phyloP scores from a whole-genome alignment of 30 jellyfish, hydroid and myxozoan genomes.

The Aurelia sp. region DNA sequence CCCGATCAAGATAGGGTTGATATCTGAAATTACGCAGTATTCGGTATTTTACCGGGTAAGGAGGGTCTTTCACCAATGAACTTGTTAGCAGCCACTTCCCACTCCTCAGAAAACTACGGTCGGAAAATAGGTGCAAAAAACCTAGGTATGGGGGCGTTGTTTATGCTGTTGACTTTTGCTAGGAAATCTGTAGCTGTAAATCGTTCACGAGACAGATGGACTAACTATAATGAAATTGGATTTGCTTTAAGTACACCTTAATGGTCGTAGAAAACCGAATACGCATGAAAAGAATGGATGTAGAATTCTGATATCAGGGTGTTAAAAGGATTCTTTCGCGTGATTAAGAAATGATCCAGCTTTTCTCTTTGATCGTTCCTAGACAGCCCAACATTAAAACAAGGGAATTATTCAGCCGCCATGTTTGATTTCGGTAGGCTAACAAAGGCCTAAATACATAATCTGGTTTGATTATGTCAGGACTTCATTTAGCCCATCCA shows the following conservation, averaged over 20 bases:
- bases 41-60: too few relatives aligned
- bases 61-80: too few relatives aligned
- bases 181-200: too few relatives aligned
- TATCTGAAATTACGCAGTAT: too few relatives aligned
- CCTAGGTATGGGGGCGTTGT: too few relatives aligned
- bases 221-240: constrained; percentile 8
- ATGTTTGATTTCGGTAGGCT: constrained; percentile 46
- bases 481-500: constrained; percentile 9
- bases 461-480: constrained; percentile 8
- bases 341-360: constrained; percentile 27
- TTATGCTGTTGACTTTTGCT: not conserved
- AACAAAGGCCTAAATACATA: constrained; percentile 6
- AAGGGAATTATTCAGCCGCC: constrained; percentile 38
- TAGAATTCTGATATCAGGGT: constrained; percentile 31
- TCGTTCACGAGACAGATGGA: too few relatives aligned
- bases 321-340: constrained; percentile 66
- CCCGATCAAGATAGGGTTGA: too few relatives aligned
- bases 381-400: constrained; percentile 49
- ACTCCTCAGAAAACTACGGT: too few relatives aligned
- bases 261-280: constrained; percentile 1
- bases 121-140: too few relatives aligned
- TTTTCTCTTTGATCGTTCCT: constrained; percentile 17
- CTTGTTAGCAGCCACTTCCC: too few relatives aligned
- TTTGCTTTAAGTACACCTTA: not conserved
- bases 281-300: not conserved